A percentile compares a stretch with the other conserved stretches of the same genome.
Evolutionary conservation across 2,113 vertebrate species (phyloP).

Genomic region (Oncorhynchus kisutch): DNA sequence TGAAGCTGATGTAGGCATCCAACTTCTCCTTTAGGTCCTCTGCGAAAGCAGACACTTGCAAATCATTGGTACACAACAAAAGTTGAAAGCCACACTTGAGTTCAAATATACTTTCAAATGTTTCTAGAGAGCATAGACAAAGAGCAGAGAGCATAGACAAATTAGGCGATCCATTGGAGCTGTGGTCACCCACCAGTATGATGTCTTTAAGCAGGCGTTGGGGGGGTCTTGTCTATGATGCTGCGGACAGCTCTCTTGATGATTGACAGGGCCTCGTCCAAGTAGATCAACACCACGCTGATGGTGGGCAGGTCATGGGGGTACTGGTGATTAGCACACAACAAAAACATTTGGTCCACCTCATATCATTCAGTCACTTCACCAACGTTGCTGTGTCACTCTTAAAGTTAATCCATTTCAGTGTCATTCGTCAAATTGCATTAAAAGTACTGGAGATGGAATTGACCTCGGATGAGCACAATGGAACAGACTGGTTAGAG

Average conservation of each 20-base stretch:
- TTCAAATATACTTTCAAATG: neutral
- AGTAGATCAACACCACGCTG: slow-evolving; percentile 67
- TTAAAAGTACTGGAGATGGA: too few species aligned
- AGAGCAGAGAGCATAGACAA: neutral
- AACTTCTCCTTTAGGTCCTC: slow-evolving; percentile 34
- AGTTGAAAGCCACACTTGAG: neutral
- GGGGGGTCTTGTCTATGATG: slow-evolving; percentile 61
- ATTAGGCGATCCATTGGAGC: slow-evolving; percentile 61
- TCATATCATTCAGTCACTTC: neutral
- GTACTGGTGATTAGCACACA: slow-evolving; percentile 32
- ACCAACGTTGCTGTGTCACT: too few species aligned
- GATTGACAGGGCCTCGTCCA: slow-evolving; percentile 67
- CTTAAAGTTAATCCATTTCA: too few species aligned
- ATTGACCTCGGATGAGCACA: too few species aligned
- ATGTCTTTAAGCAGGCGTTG: slow-evolving; percentile 66
- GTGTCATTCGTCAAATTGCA: too few species aligned
- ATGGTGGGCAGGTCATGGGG: slow-evolving; percentile 60
- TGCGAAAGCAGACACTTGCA: slow-evolving; percentile 18
- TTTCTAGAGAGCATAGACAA: neutral
- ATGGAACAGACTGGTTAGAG: too few species aligned
- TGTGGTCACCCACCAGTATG: slow-evolving; percentile 71
- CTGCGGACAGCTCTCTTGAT: slow-evolving; percentile 63
- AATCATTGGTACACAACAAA: neutral
- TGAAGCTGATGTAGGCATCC: slow-evolving; percentile 13
- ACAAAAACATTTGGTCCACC: neutral